Base-by-base conservation (phyloP, 1,140 invertebrate species). In the Magallana gigas region DNA sequence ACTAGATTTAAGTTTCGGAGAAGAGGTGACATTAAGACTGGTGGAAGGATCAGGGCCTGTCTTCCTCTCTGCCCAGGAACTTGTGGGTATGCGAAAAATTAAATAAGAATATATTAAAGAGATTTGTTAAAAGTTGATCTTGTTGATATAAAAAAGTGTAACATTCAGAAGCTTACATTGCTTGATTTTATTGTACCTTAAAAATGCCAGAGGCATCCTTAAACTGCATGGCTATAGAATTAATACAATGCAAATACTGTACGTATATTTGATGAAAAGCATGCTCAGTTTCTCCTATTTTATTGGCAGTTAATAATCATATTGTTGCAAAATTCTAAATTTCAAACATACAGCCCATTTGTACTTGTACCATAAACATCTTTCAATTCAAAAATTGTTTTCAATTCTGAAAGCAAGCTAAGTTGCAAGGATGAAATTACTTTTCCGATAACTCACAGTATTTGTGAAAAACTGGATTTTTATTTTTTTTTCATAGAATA, bases 1-100 rank as follows among this genome's bases (percentile, higher is more conserved):
- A 59, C 83, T 93, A 88, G 92, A 93, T 88, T 86, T 93, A 36
- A 92, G 91, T 89, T 92, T 93, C 85, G 89, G 91, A 23, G 90
- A 91, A 84, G 91, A 92, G 71, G 91, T 92, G 59, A 90, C 89
- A 11, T 93, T 93, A 86, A 68, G 88, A 80, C 90, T 93, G 36
- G 88, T 90, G 4, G 91, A 92, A 76, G 93, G 93, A 7, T 76
- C 88, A 58, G 93, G 93, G 56, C 93, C 93, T 76, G 89, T 93
- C n/a, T 87, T 89, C 88, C 82, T 93, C 36, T 88, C 91, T 23
- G 92, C 92, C 18, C 91, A 92, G 23, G 91, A 92, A 85, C 86
- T 93, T 81, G 91, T 93, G 14, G 91, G 92, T 92, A 88, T 85
- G 91, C 90, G 85, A 18, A 60, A 3, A n/a, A 23, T 16, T 83